A percentile compares a stretch with the other conserved stretches of the same genome.
phyloP scores from a whole-genome alignment of 53 echinoderm and acorn worm species.

The Luidia sarsii region DNA sequence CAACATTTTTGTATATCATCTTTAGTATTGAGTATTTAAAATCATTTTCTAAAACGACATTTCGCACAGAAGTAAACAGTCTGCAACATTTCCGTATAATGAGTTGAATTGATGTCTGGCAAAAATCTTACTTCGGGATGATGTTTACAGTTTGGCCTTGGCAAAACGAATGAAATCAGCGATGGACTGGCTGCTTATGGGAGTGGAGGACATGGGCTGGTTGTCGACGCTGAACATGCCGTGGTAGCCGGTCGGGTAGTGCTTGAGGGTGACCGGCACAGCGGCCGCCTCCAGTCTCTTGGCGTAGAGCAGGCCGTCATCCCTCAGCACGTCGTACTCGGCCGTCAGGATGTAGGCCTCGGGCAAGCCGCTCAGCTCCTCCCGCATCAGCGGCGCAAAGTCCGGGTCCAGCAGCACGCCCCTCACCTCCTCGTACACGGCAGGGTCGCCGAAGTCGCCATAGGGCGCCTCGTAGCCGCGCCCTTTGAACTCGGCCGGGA shows the following conservation, averaged over 20 bases:
- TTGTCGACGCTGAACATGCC: slow-evolving; percentile 15
- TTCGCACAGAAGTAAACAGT: no score
- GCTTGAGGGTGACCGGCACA: slow-evolving; percentile 58
- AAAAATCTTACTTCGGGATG: no score
- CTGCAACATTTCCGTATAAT: no score
- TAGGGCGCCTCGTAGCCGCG: slow-evolving; percentile 55
- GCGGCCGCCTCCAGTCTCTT: slow-evolving; percentile 77
- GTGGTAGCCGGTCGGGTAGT: slow-evolving; percentile 59
- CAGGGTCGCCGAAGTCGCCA: slow-evolving; percentile 53
- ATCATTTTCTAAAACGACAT: no score
- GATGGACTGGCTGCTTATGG: neutral
- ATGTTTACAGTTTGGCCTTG: no score
- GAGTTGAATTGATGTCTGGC: no score
- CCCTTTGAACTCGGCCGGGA: slow-evolving; percentile 62
- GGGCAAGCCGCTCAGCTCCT: slow-evolving; percentile 60
- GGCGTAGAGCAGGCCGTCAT: slow-evolving; percentile 91
- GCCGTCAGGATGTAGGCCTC: slow-evolving; percentile 78
- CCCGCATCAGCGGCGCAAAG: slow-evolving; percentile 72
- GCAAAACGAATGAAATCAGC: slow-evolving; percentile 21
- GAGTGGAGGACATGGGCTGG: neutral
- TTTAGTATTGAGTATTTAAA: no score
- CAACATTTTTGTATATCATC: no score
- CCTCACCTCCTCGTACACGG: slow-evolving; percentile 58
- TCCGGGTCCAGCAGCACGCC: slow-evolving; percentile 55
- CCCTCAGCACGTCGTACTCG: slow-evolving; percentile 76